Evolutionary conservation across 2,888 invertebrate genomes (phyloP), one percentile per base, ranked within the genome.

Genomic region (Drosophila diplacantha): DNA sequence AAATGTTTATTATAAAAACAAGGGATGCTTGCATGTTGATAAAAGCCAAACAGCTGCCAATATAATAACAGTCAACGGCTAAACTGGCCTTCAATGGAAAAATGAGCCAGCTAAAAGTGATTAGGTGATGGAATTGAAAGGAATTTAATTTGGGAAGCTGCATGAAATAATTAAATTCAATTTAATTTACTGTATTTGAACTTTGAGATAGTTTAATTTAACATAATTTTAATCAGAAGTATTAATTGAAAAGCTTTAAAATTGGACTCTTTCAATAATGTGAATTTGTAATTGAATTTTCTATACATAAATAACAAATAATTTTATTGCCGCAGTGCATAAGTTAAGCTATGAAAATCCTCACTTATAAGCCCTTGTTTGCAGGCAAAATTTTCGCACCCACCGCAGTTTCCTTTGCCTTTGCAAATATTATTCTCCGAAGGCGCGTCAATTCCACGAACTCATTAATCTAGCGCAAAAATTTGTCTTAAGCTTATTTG

Each of bases 401-500:
- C 20, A 29, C 39, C 63, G 22, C 34, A 41, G 31, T 61, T 62
- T 61, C 18, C 49, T 49, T 46, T 34, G 37, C 66, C 34, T 49
- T 49, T 11, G 54, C 55, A 65, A 64, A 65, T 66, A 66, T 55
- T 64, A 49, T 64, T 66, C 34, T 43, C 31, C 22, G 7, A 66
- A 52, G 37, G 35, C 39, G 60, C 39, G 46, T 66, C 41, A 37
- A 41, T 60, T 58, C 54, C 53, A 50, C 69, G 64, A 74, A 67
- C 68, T 68, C 72, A 72, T 83, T 81, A 77, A 77, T 83, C 66
- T 70, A 49, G 50, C 61, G 72, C 50, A 46, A 70, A 77, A 74
- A 77, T 70, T 64, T 61, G 52, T 61, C 73, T 72, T 81, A 61
- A 72, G 70, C 73, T 70, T 69, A 69, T 70, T 77, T 83, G 64